A percentile compares a stretch with the other conserved stretches of the same genome.
Evolutionary conservation across 1,140 invertebrate genomes (phyloP).

Genomic region (Oscheius sp.): DNA sequence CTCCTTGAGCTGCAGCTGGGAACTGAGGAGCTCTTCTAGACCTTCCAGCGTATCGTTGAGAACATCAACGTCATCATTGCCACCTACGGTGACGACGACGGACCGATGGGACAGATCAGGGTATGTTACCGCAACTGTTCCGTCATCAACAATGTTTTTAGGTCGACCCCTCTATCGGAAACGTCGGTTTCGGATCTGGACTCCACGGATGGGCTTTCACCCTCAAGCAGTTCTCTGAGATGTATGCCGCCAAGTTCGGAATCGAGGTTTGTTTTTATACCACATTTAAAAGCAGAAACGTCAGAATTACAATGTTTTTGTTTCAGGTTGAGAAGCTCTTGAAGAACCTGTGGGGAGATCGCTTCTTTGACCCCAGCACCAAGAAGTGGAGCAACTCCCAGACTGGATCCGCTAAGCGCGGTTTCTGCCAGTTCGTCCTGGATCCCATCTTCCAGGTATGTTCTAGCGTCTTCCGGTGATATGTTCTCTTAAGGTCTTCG

Average conservation of each 20-base stretch:
- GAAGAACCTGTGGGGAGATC: constrained; percentile 87
- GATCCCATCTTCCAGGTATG: constrained; percentile 90
- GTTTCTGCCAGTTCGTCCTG: constrained; percentile 96
- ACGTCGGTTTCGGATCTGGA: constrained; percentile 95
- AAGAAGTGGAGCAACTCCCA: constrained; percentile 96
- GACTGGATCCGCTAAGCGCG: constrained; percentile 79
- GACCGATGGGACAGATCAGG: constrained; percentile 95
- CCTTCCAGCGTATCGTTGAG: constrained; percentile 98
- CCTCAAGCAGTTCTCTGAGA: constrained; percentile 96
- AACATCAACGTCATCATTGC: constrained; percentile 99
- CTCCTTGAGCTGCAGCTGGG: constrained; percentile 89
- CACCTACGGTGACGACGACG: constrained; percentile 91
- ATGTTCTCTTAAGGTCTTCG: constrained; percentile 71
- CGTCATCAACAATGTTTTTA: no score
- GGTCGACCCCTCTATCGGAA: constrained; percentile 93
- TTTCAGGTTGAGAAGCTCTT: constrained; percentile 81
- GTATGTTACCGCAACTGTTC: no score
- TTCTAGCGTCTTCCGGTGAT: not conserved
- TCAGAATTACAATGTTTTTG: not conserved
- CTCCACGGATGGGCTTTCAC: constrained; percentile 99
- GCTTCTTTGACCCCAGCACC: constrained; percentile 92
- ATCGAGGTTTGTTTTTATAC: constrained; percentile 72
- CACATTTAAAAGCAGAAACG: constrained; percentile 6
- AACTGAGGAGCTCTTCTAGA: constrained; percentile 96
- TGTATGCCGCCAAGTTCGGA: constrained; percentile 97